Evolutionary conservation across 2,113 vertebrate genomes (phyloP).

Genomic region (Urocynchramus pylzowi): DNA sequence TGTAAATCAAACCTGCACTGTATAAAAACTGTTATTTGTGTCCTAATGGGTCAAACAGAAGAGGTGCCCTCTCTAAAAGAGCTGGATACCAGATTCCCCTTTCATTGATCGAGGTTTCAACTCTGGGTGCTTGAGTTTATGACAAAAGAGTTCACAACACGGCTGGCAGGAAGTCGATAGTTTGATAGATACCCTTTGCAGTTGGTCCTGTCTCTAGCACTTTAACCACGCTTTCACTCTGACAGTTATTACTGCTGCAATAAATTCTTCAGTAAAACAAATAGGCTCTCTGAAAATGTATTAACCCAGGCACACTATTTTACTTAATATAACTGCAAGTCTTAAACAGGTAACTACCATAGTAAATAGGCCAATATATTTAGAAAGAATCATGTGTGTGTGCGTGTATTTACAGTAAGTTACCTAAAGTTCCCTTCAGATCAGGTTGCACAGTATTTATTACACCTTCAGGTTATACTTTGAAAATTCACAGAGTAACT

Average conservation of each 20-base stretch:
- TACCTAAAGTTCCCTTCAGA: slow-evolving; percentile 32
- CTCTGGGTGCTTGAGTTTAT: slow-evolving; percentile 81
- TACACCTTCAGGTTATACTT: slow-evolving; percentile 38
- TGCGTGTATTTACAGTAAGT: background rate
- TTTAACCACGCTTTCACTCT: slow-evolving; percentile 81
- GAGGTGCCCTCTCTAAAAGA: slow-evolving; percentile 79
- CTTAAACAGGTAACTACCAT: slow-evolving; percentile 77
- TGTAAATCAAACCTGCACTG: slow-evolving; percentile 38
- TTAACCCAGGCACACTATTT: slow-evolving; percentile 82
- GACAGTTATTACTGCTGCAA: slow-evolving; percentile 91
- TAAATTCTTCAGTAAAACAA: slow-evolving; percentile 91
- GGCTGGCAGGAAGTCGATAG: slow-evolving; percentile 85
- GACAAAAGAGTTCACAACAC: slow-evolving; percentile 85
- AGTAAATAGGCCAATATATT: slow-evolving; percentile 77
- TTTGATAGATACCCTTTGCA: slow-evolving; percentile 83
- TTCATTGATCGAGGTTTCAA: slow-evolving; percentile 77
- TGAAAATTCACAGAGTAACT: slow-evolving; percentile 26
- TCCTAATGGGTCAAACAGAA: slow-evolving; percentile 79
- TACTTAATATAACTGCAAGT: slow-evolving; percentile 87
- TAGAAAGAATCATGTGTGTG: slow-evolving; percentile 50
- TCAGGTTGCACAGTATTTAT: slow-evolving; percentile 25
- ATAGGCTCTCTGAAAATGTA: slow-evolving; percentile 80
- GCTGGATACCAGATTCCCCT: slow-evolving; percentile 78
- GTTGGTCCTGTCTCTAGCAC: slow-evolving; percentile 81
- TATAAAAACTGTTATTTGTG: slow-evolving; percentile 70